Base-by-base conservation (phyloP, 2,113 vertebrate genomes). In the Sitta europaea region DNA sequence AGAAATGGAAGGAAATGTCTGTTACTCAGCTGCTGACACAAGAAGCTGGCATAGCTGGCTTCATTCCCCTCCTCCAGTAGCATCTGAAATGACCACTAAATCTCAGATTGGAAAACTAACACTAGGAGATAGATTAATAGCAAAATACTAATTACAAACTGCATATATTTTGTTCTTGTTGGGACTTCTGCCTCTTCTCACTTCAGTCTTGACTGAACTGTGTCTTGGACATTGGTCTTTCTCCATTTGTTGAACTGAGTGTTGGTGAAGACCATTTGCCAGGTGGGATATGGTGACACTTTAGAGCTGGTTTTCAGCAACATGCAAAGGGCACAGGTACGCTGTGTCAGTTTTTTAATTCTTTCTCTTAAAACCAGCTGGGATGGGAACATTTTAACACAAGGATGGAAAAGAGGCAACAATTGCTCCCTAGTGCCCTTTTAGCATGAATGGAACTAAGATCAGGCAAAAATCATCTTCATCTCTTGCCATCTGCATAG, bases 381-480 rank as follows among this genome's bases (percentile, higher is more conserved):
- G 61, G 70, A 70, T 40, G 3, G 1, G 38, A 73, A 45, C 33
- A 33, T 53, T 91, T 28, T 84, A 48, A 54, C 18, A 54, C 5
- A 40, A n/a, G 59, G 16, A 22, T 63, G 31, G 40, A 81, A 86
- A 42, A 71, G 42, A 84, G 42, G 23, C 61, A 85, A 14, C 48
- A 68, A 11, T 70, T 87, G 42, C 54, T 95, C 84, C 29, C 81
- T 40, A 10, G 67, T 76, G 92, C 36, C 58, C 42, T 77, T 90
- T 82, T 55, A 93, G 43, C 54, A 12, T 54, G 66, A 90, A 76
- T 66, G 55, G 20, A 90, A 24, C 23, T 35, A 72, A 82, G 71
- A 50, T 23, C 6, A 19, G 70, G 27, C 62, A 90, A 33, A 96
- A 91, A 20, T n/a, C 10, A 5, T 65, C 35, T 61, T 23, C 35